Percentiles rank a stretch among this genome's conserved stretches.
These are phyloP conservation scores for Copidosoma aretas DNA, from an alignment of 2,888 invertebrate genomes.

Conservation along the genomic window DNA sequence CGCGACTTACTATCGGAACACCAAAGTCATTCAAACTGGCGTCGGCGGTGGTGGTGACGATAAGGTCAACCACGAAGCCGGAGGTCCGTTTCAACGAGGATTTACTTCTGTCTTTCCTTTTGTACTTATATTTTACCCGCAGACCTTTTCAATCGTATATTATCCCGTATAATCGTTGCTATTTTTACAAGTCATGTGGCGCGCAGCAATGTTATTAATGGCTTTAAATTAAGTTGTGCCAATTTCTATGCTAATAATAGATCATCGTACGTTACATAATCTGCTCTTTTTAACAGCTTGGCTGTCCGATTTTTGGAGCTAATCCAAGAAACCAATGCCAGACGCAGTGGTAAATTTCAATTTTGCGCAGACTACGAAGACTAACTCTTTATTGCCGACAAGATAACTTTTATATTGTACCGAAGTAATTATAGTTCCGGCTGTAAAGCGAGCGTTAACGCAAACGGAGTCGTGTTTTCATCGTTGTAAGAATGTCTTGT, in stretches of 20 bases:
- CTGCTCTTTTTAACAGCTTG: conserved; percentile 37
- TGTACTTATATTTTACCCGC: background rate
- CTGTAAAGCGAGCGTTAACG: conserved; percentile 26
- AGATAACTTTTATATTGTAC: conserved; percentile 35
- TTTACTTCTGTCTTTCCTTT: conserved; percentile 10
- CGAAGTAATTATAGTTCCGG: conserved; percentile 31
- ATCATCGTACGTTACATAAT: no score
- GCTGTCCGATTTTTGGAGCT: conserved; percentile 40
- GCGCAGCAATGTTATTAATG: no score
- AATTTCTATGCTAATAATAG: no score
- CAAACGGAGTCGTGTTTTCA: conserved; percentile 12
- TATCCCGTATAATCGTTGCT: no score
- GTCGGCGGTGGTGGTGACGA: conserved; percentile 51
- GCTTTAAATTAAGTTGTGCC: no score
- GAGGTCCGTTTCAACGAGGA: conserved; percentile 43
- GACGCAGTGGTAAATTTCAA: conserved; percentile 33
- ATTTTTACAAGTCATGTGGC: no score
- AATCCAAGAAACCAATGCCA: conserved; percentile 33
- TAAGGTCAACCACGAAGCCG: conserved; percentile 46
- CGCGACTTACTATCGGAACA: conserved; percentile 42
- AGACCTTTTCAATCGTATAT: background rate
- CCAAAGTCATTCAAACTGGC: conserved; percentile 46
- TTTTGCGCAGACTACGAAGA: conserved; percentile 15
- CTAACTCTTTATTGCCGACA: conserved; percentile 1
- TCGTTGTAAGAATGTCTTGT: conserved; percentile 26